Evolutionary conservation across 2,888 invertebrate genomes (phyloP).

Genomic region (Drosophila austrosaltans): DNA sequence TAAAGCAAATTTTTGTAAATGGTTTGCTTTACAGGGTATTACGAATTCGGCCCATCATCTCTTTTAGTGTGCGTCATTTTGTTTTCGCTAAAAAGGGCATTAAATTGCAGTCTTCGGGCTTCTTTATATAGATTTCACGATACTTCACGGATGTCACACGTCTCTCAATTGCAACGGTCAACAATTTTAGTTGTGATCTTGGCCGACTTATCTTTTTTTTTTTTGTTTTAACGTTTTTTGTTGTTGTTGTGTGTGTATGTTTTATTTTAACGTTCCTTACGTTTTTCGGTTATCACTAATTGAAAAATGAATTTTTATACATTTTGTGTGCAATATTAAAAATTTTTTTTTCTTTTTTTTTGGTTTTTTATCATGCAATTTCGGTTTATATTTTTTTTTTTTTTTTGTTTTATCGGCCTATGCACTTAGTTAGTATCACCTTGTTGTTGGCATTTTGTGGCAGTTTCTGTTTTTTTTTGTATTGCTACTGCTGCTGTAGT

Average conservation of each 20-base stretch:
- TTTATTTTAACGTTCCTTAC: constrained; percentile 38
- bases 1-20: neutral
- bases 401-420: constrained; percentile 33
- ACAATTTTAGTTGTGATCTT: constrained; percentile 57
- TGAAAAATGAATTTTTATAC: constrained; percentile 45
- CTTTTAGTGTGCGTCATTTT: neutral
- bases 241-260: constrained; percentile 15
- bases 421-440: constrained; percentile 65
- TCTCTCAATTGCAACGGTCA: constrained; percentile 39
- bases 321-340: neutral
- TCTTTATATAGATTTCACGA: constrained; percentile 22
- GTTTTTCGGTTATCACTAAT: constrained; percentile 54
- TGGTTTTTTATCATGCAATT: neutral
- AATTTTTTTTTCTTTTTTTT: constrained; percentile 13
- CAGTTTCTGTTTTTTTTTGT: neutral
- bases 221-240: constrained; percentile 13
- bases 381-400: constrained; percentile 5
- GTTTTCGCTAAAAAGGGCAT: constrained; percentile 5
- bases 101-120: constrained; percentile 6
- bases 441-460: constrained; percentile 63
- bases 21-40: neutral
- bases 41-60: neutral
- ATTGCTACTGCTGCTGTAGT: constrained; percentile 39
- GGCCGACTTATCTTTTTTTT: constrained; percentile 58
- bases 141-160: constrained; percentile 57